Conservation (phyloP, 2,797 vertebrate genomes). For the Rhinella marina region DNA sequence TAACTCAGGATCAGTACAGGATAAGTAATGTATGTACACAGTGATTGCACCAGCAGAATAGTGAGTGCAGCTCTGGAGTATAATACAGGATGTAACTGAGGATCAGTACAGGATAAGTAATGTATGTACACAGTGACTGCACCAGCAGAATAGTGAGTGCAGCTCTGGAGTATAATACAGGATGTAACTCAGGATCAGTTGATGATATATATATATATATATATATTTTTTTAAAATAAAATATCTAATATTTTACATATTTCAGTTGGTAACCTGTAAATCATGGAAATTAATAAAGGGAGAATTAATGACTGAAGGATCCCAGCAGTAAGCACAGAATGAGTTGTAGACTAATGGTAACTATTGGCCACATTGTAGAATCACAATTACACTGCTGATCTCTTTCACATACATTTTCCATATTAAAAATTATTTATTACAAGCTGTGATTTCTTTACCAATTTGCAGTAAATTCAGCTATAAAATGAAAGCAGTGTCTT, state of each 20-base stretch:
- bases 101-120: too few relatives aligned
- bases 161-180: background rate
- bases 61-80: background rate
- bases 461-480: constrained; percentile 4
- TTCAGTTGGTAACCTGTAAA: background rate
- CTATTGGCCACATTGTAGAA: background rate
- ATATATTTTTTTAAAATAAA: too few relatives aligned
- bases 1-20: too few relatives aligned
- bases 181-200: background rate
- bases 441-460: constrained; percentile 4
- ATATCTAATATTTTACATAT: background rate
- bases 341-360: background rate
- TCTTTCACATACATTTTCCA: background rate
- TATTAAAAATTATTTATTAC: constrained; percentile 5
- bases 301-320: background rate
- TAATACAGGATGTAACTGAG: background rate
- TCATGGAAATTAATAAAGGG: background rate
- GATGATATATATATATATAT: too few relatives aligned
- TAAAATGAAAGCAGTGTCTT: background rate
- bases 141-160: constrained; percentile 1
- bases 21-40: background rate
- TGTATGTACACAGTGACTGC: background rate
- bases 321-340: background rate
- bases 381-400: background rate
- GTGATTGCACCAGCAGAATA: background rate